Conservation (phyloP, 2,888 invertebrate species). For the Omphaloscelis lunosa region DNA sequence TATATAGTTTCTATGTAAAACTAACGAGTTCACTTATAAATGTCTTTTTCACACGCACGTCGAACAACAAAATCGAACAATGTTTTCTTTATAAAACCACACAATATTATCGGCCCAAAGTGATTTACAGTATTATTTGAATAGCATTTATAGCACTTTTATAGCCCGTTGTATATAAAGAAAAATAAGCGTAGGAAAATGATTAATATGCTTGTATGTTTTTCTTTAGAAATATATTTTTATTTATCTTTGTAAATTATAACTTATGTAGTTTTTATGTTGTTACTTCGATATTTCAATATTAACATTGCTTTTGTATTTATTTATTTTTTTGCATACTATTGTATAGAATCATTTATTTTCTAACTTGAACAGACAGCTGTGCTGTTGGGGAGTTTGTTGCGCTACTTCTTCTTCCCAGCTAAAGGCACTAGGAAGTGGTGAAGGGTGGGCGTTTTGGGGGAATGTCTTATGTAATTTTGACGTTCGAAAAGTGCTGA, state of each 20-base stretch:
- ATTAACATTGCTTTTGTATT: background rate
- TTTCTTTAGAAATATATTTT: constrained; percentile 3
- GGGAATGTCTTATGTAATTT: no score
- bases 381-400: no score
- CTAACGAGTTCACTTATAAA: background rate
- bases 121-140: constrained; percentile 44
- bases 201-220: constrained; percentile 3
- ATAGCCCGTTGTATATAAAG: constrained; percentile 30
- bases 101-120: background rate
- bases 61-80: background rate
- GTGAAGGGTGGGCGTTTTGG: no score
- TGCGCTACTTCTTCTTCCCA: no score
- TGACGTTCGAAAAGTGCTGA: no score
- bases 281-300: background rate
- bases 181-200: constrained; percentile 29
- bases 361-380: no score
- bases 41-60: background rate
- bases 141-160: constrained; percentile 27
- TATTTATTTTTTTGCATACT: no score
- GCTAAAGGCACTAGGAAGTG: no score
- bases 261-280: background rate
- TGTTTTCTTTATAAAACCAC: constrained; percentile 5
- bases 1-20: background rate
- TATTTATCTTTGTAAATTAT: background rate
- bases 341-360: no score